Conservation (phyloP, 1,140 invertebrate species). For the Augochlora pura region DNA sequence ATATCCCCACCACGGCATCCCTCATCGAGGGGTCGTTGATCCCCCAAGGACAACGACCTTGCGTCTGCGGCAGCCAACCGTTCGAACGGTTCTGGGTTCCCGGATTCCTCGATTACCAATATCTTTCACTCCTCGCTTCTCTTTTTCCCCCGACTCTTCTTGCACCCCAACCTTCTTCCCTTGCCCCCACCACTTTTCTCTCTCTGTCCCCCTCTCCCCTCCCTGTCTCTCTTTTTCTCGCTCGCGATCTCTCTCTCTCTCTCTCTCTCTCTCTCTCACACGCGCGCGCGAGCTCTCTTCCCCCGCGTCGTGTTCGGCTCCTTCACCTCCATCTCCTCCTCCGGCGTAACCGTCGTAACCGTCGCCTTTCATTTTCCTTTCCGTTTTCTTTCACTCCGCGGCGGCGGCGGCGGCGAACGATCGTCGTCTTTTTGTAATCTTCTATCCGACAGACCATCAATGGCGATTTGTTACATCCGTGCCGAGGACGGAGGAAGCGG, state of each 20-base stretch:
- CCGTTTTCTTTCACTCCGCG: slow-evolving; percentile 43
- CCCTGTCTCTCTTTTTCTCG: too few species aligned
- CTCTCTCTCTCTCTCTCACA: not conserved
- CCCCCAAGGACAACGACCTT: slow-evolving; percentile 81
- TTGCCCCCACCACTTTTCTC: slow-evolving; percentile 6
- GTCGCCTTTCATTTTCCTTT: slow-evolving; percentile 61
- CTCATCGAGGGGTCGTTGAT: slow-evolving; percentile 80
- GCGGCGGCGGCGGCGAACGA: slow-evolving; percentile 3
- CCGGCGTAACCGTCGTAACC: slow-evolving; percentile 35
- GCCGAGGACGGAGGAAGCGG: not conserved
- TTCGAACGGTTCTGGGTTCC: slow-evolving; percentile 78
- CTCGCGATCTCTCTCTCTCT: not conserved
- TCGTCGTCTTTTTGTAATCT: slow-evolving; percentile 7
- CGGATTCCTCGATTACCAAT: slow-evolving; percentile 78
- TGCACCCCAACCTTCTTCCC: slow-evolving; percentile 41
- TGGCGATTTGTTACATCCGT: slow-evolving; percentile 7
- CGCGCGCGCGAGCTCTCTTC: too few species aligned
- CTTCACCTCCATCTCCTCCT: not conserved
- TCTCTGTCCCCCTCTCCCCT: not conserved
- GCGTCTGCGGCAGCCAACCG: slow-evolving; percentile 75
- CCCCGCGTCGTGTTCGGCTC: not conserved
- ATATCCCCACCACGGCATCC: slow-evolving; percentile 74
- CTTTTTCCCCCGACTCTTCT: slow-evolving; percentile 22
- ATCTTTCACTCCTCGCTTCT: slow-evolving; percentile 60
- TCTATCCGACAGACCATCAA: slow-evolving; percentile 43